Evolutionary conservation across 2,797 vertebrate genomes (phyloP).

Genomic region (Lacerta bilineata): DNA sequence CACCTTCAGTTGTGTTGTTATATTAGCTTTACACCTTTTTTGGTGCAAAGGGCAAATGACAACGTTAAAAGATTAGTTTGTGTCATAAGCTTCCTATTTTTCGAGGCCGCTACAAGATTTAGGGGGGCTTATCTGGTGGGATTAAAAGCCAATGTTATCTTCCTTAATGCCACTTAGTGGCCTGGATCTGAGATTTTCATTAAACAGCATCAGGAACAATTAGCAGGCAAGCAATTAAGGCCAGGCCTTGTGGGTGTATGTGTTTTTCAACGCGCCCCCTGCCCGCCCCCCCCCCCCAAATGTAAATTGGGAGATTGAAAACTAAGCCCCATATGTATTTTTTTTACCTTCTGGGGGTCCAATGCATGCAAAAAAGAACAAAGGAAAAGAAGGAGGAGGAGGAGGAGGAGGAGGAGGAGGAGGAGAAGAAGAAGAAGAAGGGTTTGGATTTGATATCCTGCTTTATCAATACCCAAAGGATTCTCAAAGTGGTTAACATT

Average conservation of each 20-base stretch:
- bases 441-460: too few species aligned
- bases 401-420: too few species aligned
- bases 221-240: slow-evolving; percentile 59
- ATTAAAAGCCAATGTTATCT: slow-evolving; percentile 79
- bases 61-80: slow-evolving; percentile 80
- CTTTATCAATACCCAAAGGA: too few species aligned
- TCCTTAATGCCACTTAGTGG: slow-evolving; percentile 73
- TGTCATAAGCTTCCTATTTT: slow-evolving; percentile 88
- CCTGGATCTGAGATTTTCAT: slow-evolving; percentile 69
- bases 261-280: not conserved
- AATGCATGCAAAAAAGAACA: rapidly evolving
- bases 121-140: slow-evolving; percentile 81
- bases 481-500: too few species aligned
- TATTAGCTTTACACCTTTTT: not conserved
- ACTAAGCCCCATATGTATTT: slow-evolving; percentile 20
- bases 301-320: not conserved
- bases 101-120: slow-evolving; percentile 84
- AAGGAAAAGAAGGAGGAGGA: too few species aligned
- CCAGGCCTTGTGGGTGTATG: slow-evolving; percentile 1
- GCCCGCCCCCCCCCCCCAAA: not conserved
- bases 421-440: too few species aligned
- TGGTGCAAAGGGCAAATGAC: slow-evolving; percentile 5
- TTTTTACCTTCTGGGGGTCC: not conserved
- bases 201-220: slow-evolving; percentile 69
- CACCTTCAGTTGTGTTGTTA: not conserved